Conservation (phyloP, 2,113 vertebrate species). For the Perca schrenkii region DNA sequence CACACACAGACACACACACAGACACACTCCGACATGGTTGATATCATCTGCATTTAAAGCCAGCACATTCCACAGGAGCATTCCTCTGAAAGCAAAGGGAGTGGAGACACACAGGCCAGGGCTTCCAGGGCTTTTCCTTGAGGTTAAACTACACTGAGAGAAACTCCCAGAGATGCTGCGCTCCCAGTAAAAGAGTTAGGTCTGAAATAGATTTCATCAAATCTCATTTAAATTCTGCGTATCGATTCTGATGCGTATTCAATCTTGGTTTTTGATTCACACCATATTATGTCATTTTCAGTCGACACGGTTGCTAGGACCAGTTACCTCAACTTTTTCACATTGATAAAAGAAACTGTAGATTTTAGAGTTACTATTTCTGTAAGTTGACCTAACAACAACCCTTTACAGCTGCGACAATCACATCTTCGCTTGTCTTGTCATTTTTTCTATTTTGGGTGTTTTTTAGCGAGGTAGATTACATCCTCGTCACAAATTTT, state of each 20-base stretch:
- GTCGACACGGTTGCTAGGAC: background rate
- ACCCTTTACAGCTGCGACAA: background rate
- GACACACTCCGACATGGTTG: conserved; percentile 39
- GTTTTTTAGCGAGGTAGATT: too few species aligned
- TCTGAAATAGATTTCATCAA: background rate
- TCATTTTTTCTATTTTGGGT: background rate
- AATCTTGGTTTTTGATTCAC: too few species aligned
- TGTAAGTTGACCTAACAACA: background rate
- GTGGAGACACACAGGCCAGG: background rate
- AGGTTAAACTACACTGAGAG: too few species aligned
- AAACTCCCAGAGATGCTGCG: background rate
- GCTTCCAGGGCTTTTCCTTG: conserved; percentile 19
- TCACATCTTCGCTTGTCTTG: background rate
- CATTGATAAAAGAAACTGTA: background rate
- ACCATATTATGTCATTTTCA: background rate
- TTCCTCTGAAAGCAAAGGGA: conserved; percentile 32
- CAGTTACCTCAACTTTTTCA: background rate
- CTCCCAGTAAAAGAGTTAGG: background rate
- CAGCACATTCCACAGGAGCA: conserved; percentile 54
- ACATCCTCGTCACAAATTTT: background rate
- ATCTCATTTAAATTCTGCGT: background rate
- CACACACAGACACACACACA: conserved; percentile 18
- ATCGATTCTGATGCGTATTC: background rate
- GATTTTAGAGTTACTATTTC: background rate
- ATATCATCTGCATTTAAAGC: conserved; percentile 66